Evolutionary conservation across 92 coral and sea anemone species (phyloP).

Genomic region (Parazoanthus swiftii): DNA sequence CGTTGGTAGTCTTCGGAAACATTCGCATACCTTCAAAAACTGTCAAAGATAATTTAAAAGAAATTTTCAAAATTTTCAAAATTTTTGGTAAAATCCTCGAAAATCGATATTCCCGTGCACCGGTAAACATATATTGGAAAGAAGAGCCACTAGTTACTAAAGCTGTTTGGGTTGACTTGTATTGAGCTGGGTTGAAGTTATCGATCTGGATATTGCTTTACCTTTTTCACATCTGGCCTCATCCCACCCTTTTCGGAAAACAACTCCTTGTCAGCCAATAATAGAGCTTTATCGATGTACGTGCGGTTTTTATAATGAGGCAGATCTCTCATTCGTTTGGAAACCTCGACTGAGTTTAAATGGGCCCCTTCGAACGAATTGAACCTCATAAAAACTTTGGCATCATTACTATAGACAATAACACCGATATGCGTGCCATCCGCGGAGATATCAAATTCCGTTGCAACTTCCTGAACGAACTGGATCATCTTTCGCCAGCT

Average conservation of each 20-base stretch:
- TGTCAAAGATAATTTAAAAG: no score
- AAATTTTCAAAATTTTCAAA: no score
- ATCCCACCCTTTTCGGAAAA: slow-evolving; percentile 69
- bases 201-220: slow-evolving; percentile 2
- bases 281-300: slow-evolving; percentile 81
- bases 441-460: slow-evolving; percentile 19
- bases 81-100: no score
- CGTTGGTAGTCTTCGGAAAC: no score
- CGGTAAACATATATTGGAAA: no score
- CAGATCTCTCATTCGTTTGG: slow-evolving; percentile 60
- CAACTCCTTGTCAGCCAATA: slow-evolving; percentile 63
- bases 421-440: slow-evolving; percentile 36
- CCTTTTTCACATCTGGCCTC: slow-evolving; percentile 74
- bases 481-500: slow-evolving; percentile 26
- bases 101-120: no score
- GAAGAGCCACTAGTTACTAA: no score
- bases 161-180: no score
- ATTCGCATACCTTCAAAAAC: no score
- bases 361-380: slow-evolving; percentile 68
- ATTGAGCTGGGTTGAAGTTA: no score
- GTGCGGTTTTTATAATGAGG: slow-evolving; percentile 65
- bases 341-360: slow-evolving; percentile 67
- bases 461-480: slow-evolving; percentile 7
- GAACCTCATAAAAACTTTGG: slow-evolving; percentile 69
- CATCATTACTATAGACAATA: slow-evolving; percentile 66